Conservation (phyloP, 2,113 vertebrate genomes). For the Turdus rufiventris region DNA sequence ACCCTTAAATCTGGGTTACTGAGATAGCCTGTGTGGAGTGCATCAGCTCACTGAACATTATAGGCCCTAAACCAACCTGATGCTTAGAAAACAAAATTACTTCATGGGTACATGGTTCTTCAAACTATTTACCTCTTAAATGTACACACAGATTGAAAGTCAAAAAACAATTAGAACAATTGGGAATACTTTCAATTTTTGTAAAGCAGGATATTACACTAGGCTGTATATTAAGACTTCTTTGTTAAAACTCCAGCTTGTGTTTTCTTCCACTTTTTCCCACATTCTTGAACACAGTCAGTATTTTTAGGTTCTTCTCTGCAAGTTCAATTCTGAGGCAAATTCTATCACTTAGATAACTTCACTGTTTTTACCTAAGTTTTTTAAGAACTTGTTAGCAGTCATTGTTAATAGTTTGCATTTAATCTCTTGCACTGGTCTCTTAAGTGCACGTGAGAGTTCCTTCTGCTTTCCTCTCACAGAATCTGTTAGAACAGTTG, state of each 20-base stretch:
- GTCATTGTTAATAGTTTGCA: not conserved
- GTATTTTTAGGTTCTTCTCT: not conserved
- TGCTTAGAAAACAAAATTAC: not conserved
- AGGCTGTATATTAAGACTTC: not conserved
- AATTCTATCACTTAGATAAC: not conserved
- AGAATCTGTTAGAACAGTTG: not conserved
- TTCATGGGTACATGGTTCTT: not conserved
- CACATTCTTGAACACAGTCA: not conserved
- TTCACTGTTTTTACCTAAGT: not conserved
- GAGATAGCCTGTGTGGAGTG: not conserved
- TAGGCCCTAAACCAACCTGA: not conserved
- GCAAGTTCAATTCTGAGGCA: not conserved
- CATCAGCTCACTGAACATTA: not conserved
- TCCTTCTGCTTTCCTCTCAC: not conserved
- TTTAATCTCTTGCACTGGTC: not conserved
- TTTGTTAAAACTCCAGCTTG: not conserved
- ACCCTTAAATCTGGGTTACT: rapidly evolving
- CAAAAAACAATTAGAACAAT: not conserved
- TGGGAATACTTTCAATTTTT: not conserved
- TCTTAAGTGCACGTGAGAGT: not conserved
- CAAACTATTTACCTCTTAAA: not conserved
- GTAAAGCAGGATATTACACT: not conserved
- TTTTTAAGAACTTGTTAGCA: not conserved
- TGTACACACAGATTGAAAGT: not conserved
- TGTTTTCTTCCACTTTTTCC: not conserved